These are phyloP conservation scores for Pristis pectinata DNA, from an alignment of 2,797 vertebrate species.

Conservation along the genomic window DNA sequence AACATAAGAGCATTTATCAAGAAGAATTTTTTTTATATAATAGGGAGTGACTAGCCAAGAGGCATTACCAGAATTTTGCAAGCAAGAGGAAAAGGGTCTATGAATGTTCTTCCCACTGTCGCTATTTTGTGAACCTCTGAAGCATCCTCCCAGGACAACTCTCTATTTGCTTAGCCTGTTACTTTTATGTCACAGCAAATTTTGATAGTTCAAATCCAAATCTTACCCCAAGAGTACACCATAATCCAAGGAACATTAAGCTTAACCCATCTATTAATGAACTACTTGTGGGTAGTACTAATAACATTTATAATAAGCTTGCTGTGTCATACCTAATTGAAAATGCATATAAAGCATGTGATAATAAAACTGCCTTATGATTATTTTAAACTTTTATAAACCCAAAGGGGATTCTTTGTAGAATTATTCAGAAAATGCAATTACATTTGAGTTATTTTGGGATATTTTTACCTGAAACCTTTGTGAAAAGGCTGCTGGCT, in stretches of 20 bases:
- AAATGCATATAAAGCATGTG: background rate
- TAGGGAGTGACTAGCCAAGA: background rate
- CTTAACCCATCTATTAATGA: background rate
- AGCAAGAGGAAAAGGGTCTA: background rate
- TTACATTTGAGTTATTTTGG: background rate
- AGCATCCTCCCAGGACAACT: background rate
- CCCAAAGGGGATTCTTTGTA: background rate
- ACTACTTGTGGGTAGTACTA: background rate
- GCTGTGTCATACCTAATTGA: background rate
- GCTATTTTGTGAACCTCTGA: background rate
- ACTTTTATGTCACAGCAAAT: background rate
- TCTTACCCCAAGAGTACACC: background rate
- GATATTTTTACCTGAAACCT: background rate
- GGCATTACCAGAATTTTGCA: background rate
- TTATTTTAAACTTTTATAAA: background rate
- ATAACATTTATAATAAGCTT: background rate
- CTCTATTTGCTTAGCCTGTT: background rate
- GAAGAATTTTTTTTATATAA: background rate
- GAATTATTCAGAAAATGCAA: background rate
- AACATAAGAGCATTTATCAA: background rate
- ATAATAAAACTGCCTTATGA: background rate
- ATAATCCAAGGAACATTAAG: background rate
- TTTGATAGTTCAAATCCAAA: background rate
- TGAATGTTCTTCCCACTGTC: background rate
- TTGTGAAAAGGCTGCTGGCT: too few relatives aligned